Percentiles rank a stretch among this genome's conserved stretches.
These are phyloP conservation scores for Peucedramus taeniatus DNA, from an alignment of 2,113 vertebrate species.

Conservation along the genomic window DNA sequence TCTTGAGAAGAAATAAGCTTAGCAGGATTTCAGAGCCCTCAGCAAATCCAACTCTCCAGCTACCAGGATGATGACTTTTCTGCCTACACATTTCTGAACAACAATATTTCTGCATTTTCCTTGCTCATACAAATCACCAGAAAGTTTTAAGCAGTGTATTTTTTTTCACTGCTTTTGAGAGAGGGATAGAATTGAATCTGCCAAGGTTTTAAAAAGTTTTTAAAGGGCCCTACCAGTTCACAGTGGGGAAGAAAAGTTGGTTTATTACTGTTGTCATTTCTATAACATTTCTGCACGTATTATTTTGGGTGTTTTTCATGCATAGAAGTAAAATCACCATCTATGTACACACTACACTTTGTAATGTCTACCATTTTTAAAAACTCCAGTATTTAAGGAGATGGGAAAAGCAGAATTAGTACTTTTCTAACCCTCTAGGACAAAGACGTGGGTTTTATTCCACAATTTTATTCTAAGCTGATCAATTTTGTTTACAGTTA, in stretches of 20 bases:
- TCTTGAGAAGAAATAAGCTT: neutral
- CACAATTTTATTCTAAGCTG: neutral
- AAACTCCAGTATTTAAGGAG: neutral
- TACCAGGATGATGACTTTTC: neutral
- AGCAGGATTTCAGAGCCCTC: neutral
- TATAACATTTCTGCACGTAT: neutral
- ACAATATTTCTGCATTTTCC: neutral
- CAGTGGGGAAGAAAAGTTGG: neutral
- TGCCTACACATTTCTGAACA: neutral
- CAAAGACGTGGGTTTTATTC: neutral
- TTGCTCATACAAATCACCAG: neutral
- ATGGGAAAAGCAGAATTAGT: neutral
- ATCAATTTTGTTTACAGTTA: neutral
- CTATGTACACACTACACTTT: neutral
- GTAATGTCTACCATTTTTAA: neutral
- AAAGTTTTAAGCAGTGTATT: neutral
- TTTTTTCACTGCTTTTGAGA: neutral
- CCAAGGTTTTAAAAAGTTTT: neutral
- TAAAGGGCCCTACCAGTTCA: neutral
- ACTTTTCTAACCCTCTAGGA: neutral
- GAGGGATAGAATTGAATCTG: neutral
- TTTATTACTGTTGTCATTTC: neutral
- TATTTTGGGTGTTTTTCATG: accelerated
- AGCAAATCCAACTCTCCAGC: neutral
- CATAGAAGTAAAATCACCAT: accelerated